Percentiles rank a stretch among this genome's conserved stretches.
These are phyloP conservation scores for Chaitophorus viminalis DNA, from an alignment of 2,888 invertebrate genomes.

Conservation along the genomic window DNA sequence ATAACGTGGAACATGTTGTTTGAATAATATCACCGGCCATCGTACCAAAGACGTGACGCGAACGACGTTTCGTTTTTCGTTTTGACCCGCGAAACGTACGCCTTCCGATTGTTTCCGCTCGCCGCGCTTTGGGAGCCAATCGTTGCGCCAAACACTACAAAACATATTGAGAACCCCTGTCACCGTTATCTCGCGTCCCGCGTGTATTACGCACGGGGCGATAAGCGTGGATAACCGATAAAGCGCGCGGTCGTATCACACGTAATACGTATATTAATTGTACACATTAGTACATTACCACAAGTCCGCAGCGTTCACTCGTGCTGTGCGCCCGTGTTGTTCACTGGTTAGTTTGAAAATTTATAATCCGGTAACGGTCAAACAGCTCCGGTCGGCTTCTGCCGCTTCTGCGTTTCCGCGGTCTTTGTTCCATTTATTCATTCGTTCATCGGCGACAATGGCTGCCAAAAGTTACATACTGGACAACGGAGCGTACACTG, in stretches of 20 bases:
- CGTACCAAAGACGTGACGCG: too few relatives aligned
- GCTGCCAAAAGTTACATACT: conserved; percentile 72
- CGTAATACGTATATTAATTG: too few relatives aligned
- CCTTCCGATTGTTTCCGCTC: neutral
- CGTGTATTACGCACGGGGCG: neutral
- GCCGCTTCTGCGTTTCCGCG: neutral
- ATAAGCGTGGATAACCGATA: conserved; percentile 1
- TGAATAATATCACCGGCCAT: too few relatives aligned
- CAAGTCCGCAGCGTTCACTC: too few relatives aligned
- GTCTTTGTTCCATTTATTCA: neutral
- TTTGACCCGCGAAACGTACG: neutral
- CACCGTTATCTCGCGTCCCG: neutral
- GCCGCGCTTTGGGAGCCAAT: neutral
- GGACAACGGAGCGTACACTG: conserved; percentile 89
- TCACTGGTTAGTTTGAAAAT: too few relatives aligned
- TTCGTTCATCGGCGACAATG: conserved; percentile 65
- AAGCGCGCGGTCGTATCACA: neutral
- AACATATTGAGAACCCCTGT: conserved; percentile 11
- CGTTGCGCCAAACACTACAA: neutral
- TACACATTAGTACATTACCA: too few relatives aligned
- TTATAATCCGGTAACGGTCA: too few relatives aligned
- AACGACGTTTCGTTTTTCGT: too few relatives aligned
- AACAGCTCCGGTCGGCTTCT: neutral
- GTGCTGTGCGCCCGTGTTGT: too few relatives aligned
- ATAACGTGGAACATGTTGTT: too few relatives aligned